A percentile compares a stretch with the other conserved stretches of the same genome.
These are phyloP conservation scores for Anoplolepis gracilipes DNA, from an alignment of 1,140 invertebrate genomes.

Conservation along the genomic window DNA sequence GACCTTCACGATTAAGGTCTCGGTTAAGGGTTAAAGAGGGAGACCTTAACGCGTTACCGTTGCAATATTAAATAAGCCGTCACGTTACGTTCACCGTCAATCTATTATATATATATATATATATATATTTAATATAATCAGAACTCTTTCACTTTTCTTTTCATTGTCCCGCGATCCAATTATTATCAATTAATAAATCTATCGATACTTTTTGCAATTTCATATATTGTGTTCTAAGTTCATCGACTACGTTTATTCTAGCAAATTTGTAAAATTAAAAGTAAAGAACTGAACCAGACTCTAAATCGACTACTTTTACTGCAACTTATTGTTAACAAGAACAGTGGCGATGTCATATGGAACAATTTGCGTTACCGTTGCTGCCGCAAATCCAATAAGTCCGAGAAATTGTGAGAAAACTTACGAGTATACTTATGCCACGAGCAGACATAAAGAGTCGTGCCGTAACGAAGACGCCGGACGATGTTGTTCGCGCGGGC, in stretches of 20 bases:
- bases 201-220: neutral
- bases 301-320: neutral
- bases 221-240: neutral
- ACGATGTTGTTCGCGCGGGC: slow-evolving; percentile 47
- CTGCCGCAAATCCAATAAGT: slow-evolving; percentile 25
- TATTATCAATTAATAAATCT: neutral
- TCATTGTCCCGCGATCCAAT: neutral
- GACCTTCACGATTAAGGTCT: neutral
- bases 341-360: neutral
- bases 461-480: slow-evolving; percentile 40
- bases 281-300: neutral
- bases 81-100: neutral
- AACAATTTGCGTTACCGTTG: slow-evolving; percentile 10
- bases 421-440: slow-evolving; percentile 29
- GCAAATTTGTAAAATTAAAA: neutral
- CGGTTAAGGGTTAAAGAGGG: neutral
- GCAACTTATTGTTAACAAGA: neutral
- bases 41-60: neutral
- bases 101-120: no score
- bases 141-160: neutral
- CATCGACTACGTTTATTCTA: neutral
- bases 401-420: slow-evolving; percentile 55
- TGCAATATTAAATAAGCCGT: neutral
- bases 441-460: slow-evolving; percentile 65
- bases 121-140: neutral